These are phyloP conservation scores for Sinonovacula constricta DNA, from an alignment of 1,140 invertebrate species.

Conservation along the genomic window DNA sequence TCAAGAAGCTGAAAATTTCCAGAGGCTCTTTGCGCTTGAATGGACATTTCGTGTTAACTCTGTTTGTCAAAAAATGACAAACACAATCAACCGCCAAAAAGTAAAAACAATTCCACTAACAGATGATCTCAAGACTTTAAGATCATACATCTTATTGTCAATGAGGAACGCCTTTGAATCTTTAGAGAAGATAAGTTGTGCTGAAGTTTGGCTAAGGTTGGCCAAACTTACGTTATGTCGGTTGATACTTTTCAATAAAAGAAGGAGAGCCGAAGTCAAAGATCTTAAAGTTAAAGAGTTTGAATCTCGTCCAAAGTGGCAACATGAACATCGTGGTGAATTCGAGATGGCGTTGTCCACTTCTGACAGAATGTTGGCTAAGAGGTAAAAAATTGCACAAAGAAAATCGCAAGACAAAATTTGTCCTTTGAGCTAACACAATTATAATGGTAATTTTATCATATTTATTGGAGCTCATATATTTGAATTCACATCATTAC, in stretches of 20 bases:
- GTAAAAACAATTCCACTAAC: slow-evolving; percentile 20
- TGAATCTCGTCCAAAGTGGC: background rate
- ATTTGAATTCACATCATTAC: too few relatives aligned
- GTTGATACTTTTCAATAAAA: slow-evolving; percentile 3
- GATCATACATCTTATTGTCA: background rate
- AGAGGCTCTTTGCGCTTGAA: slow-evolving; percentile 10
- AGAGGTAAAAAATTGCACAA: background rate
- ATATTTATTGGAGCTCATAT: too few relatives aligned
- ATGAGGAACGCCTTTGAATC: background rate
- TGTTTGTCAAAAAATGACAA: background rate
- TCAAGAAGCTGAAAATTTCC: slow-evolving; percentile 10
- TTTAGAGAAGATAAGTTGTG: background rate
- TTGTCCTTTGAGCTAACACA: too few relatives aligned
- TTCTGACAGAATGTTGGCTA: slow-evolving; percentile 11
- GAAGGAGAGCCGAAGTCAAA: background rate
- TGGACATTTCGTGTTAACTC: slow-evolving; percentile 25
- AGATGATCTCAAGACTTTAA: slow-evolving; percentile 17
- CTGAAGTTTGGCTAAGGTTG: background rate
- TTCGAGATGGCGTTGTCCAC: slow-evolving; percentile 9
- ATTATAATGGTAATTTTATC: too few relatives aligned
- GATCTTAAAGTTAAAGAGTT: background rate
- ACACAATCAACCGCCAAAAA: slow-evolving; percentile 15
- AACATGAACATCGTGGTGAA: slow-evolving; percentile 7
- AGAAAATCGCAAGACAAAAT: too few relatives aligned
- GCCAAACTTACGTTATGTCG: slow-evolving; percentile 7